Evolutionary conservation across 2,888 invertebrate species (phyloP).

Genomic region (Xanthia icteritia): DNA sequence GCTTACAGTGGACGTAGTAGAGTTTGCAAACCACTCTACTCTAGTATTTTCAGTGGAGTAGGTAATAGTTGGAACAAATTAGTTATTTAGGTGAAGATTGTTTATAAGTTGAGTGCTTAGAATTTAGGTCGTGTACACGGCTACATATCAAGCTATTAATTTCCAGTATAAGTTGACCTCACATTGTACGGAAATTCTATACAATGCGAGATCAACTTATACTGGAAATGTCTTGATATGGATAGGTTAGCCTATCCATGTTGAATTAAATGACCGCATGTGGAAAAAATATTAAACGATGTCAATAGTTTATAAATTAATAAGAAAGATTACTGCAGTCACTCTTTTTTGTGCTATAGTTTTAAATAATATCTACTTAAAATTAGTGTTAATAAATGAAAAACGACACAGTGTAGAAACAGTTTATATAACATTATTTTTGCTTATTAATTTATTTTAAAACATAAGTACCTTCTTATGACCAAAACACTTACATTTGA

Average conservation of each 20-base stretch:
- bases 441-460: constrained; percentile 11
- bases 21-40: constrained; percentile 32
- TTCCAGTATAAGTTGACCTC: no score
- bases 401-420: neutral
- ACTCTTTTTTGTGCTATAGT: neutral
- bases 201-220: no score
- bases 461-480: neutral
- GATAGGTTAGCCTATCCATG: neutral
- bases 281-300: neutral
- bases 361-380: neutral
- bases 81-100: constrained; percentile 16
- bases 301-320: neutral
- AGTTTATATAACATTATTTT: neutral
- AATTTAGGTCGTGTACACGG: neutral
- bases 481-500: neutral
- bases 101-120: neutral
- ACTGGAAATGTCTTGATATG: no score
- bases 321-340: neutral
- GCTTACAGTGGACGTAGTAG: neutral
- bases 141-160: no score
- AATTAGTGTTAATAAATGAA: neutral
- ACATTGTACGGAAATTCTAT: no score
- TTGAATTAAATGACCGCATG: neutral
- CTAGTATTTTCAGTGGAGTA: neutral
- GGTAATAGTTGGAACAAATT: constrained; percentile 23